Evolutionary conservation across 2,888 invertebrate genomes (phyloP), one percentile per base, ranked within the genome.

Genomic region (Microctonus brassicae): DNA sequence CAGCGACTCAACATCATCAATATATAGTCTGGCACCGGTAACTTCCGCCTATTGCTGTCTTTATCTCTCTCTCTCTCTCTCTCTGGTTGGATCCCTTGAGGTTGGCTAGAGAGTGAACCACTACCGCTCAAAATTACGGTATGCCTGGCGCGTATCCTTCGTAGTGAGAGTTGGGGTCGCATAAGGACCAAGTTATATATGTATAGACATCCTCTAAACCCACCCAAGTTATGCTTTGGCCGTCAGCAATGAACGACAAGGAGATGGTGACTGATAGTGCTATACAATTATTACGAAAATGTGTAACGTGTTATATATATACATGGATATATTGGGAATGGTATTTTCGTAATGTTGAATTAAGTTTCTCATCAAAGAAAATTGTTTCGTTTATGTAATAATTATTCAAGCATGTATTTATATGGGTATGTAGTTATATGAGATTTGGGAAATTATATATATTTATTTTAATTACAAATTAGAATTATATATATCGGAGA

Each of bases 211-310:
- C 17, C 47, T 47, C 47, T 6, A 20, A n/a, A 61, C n/a, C 9
- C 52, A 24, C n/a, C 22, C 29, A 69, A 69, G 68, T 69, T 69
- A 69, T 69, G 36, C 61, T 24, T 69, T 66, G 34, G 36, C 22
- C 17, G 24, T 24, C 17, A 17, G 24, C 24, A 53, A 33, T 61
- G 61, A 34, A 61, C 22, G 33, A 64, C 47, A 53, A 61, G 52
- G 60, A 26, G 47, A 42, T 22, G 11, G 5, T 13, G 29, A n/a
- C 2, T 7, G 0, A 9, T 26, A 24, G 10, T 11, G 11, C 2
- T 33, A 13, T 17, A 61, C 22, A 61, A 61, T 69, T 69, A 69
- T 69, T 52, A 60, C 13, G 34, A 33, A n/a, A 42, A 52, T 33
- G 47, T 62, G 39, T 62, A 20, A 26, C 36, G 42, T 39, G 13